phyloP scores from a whole-genome alignment of 2,888 invertebrate species.

The Camptogramma bilineatum region DNA sequence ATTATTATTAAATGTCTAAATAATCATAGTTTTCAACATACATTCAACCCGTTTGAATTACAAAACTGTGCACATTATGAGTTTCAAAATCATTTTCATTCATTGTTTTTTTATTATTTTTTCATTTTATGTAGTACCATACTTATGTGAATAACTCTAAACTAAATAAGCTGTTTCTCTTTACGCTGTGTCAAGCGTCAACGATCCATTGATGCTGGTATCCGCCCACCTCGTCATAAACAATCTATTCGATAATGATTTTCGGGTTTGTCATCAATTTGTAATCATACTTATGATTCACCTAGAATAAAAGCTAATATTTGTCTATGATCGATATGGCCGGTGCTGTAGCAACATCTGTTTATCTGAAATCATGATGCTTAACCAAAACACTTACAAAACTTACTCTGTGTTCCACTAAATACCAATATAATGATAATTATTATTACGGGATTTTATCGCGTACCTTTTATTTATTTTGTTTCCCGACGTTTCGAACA shows the following conservation, averaged over 20 bases:
- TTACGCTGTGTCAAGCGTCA: slow-evolving; percentile 23
- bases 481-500: too few species aligned
- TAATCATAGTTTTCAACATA: too few species aligned
- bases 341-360: slow-evolving; percentile 16
- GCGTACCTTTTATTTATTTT: too few species aligned
- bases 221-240: slow-evolving; percentile 46
- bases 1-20: too few species aligned
- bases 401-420: not conserved
- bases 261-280: slow-evolving; percentile 16
- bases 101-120: too few species aligned
- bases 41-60: too few species aligned
- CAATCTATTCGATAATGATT: slow-evolving; percentile 36
- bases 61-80: too few species aligned
- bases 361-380: not conserved
- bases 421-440: too few species aligned
- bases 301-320: not conserved
- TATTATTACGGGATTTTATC: too few species aligned
- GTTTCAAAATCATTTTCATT: too few species aligned
- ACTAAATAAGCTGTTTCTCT: slow-evolving; percentile 29
- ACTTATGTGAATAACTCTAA: not conserved
- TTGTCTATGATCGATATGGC: not conserved
- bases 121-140: too few species aligned
- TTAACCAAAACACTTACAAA: not conserved
- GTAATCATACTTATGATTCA: slow-evolving; percentile 7
- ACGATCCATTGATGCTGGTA: slow-evolving; percentile 36